A percentile compares a stretch with the other conserved stretches of the same genome.
phyloP scores from a whole-genome alignment of 2,888 invertebrate species.

The Spicauda simplicius region DNA sequence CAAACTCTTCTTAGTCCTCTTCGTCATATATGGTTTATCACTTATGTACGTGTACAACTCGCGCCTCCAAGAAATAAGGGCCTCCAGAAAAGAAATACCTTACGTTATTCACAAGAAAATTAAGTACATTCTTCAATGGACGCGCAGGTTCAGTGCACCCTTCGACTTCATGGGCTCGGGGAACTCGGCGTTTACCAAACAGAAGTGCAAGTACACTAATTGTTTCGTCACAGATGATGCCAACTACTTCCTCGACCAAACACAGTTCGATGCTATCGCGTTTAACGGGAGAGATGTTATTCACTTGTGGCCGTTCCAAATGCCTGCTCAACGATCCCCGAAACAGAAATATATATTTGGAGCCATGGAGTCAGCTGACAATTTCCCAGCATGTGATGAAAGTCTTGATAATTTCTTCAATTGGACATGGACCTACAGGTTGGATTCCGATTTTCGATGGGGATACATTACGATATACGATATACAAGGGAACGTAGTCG shows the following conservation, averaged over 20 bases:
- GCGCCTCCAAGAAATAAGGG: slow-evolving; percentile 36
- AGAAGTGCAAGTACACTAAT: slow-evolving; percentile 44
- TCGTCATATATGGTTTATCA: slow-evolving; percentile 5
- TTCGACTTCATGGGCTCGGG: slow-evolving; percentile 43
- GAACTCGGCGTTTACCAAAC: slow-evolving; percentile 41
- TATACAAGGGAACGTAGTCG: slow-evolving; percentile 41
- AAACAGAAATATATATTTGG: slow-evolving; percentile 65
- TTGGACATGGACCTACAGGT: slow-evolving; percentile 47
- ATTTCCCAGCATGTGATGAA: slow-evolving; percentile 54
- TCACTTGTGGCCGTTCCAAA: slow-evolving; percentile 38
- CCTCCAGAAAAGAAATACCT: slow-evolving; percentile 36
- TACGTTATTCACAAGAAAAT: slow-evolving; percentile 38
- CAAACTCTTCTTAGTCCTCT: background rate
- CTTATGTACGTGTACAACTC: slow-evolving; percentile 34
- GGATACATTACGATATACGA: slow-evolving; percentile 37
- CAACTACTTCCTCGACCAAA: slow-evolving; percentile 34
- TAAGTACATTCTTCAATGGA: slow-evolving; percentile 26
- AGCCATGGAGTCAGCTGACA: slow-evolving; percentile 60
- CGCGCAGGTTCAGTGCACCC: slow-evolving; percentile 39
- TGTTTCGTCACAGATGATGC: slow-evolving; percentile 23
- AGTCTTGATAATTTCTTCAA: slow-evolving; percentile 46
- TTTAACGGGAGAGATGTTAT: slow-evolving; percentile 1
- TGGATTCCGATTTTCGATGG: slow-evolving; percentile 49
- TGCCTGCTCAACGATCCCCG: slow-evolving; percentile 46
- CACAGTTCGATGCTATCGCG: slow-evolving; percentile 23